phyloP scores from a whole-genome alignment of 2,888 invertebrate genomes.

The Stegana nigrithorax region DNA sequence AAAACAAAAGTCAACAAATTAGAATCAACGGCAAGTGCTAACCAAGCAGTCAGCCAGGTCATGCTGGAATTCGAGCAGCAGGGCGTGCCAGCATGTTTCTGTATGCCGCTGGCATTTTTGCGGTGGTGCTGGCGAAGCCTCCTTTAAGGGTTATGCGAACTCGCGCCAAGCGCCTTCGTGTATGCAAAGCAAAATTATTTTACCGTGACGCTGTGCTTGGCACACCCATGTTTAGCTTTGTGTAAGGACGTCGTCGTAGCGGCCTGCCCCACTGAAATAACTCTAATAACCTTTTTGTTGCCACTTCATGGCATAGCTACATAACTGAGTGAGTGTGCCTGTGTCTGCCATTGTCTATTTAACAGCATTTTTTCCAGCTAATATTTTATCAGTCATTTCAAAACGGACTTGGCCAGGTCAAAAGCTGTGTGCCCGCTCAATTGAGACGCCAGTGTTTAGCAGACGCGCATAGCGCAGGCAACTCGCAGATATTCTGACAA shows the following conservation, averaged over 20 bases:
- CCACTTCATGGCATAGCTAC: slow-evolving; percentile 13
- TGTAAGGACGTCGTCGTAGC: not conserved
- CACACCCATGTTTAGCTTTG: slow-evolving; percentile 37
- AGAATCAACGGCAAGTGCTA: slow-evolving; percentile 23
- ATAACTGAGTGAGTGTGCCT: slow-evolving; percentile 47
- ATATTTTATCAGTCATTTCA: not conserved
- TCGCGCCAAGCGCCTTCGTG: not conserved
- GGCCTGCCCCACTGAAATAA: slow-evolving; percentile 35
- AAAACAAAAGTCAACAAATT: slow-evolving; percentile 27
- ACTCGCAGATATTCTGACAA: not conserved
- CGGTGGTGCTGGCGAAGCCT: not conserved
- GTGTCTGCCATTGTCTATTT: slow-evolving; percentile 40
- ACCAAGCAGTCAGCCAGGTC: slow-evolving; percentile 7
- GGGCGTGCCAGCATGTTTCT: slow-evolving; percentile 1
- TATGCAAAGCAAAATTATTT: slow-evolving; percentile 21
- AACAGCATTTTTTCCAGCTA: slow-evolving; percentile 26
- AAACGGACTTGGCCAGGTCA: not conserved
- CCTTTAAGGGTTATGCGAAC: slow-evolving; percentile 5
- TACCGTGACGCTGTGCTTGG: slow-evolving; percentile 46
- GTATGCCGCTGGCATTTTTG: not conserved
- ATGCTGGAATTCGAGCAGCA: slow-evolving; percentile 4
- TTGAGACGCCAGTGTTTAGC: not conserved
- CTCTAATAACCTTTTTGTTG: slow-evolving; percentile 43
- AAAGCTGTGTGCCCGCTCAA: not conserved
- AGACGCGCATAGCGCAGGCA: not conserved